phyloP scores from a whole-genome alignment of 2,888 invertebrate species.

The Xestia sexstrigata region DNA sequence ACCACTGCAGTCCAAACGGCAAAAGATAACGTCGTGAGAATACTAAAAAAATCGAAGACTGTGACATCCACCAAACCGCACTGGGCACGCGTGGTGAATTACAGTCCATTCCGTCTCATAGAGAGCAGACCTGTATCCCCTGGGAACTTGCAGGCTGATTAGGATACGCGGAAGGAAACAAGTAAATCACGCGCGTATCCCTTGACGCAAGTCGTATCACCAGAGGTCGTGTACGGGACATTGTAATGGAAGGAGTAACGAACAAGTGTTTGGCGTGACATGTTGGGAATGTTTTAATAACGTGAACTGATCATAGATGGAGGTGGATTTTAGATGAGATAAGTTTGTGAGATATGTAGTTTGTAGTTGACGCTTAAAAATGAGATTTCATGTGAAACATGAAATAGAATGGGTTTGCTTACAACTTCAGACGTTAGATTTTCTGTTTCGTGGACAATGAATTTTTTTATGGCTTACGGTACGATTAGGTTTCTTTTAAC shows the following conservation, averaged over 20 bases:
- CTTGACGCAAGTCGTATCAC: background rate
- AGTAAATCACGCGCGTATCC: background rate
- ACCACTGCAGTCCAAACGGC: background rate
- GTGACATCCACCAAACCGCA: background rate
- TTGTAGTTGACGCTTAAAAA: background rate
- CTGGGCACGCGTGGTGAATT: background rate
- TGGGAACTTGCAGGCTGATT: background rate
- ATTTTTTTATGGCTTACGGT: background rate
- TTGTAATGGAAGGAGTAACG: constrained; percentile 53
- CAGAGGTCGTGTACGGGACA: background rate
- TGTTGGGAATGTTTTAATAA: constrained; percentile 57
- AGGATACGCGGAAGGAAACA: background rate
- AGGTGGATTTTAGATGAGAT: constrained; percentile 15
- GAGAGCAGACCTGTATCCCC: background rate
- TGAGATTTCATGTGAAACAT: background rate
- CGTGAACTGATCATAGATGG: constrained; percentile 11
- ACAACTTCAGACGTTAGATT: background rate
- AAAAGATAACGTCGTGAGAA: background rate
- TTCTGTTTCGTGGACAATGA: background rate
- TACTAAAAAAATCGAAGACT: background rate
- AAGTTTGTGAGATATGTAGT: constrained; percentile 8
- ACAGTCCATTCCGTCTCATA: background rate
- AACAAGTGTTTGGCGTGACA: constrained; percentile 53
- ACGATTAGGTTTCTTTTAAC: background rate
- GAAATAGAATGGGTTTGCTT: background rate